Evolutionary conservation across 2,797 vertebrate genomes (phyloP), one percentile per base, ranked within the genome.

Genomic region (Acanthiza pusilla): DNA sequence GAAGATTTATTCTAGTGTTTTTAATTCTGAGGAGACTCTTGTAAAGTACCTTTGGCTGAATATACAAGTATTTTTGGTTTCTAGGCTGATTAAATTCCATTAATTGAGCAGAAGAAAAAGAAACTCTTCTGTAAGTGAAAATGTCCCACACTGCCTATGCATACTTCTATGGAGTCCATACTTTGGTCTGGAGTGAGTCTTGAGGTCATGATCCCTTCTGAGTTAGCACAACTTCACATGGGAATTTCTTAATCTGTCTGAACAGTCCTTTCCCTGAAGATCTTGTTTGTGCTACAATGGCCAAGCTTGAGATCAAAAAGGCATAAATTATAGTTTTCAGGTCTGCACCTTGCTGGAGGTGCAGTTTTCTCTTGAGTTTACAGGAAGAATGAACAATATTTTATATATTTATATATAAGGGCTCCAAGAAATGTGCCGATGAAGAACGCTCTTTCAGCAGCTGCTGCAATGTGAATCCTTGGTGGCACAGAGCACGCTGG

Each of bases 371-470:
- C 36, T 36, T 36, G 36, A 8, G 36, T 36, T 36, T 36, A 36
- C 36, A 36, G 36, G 36, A 10, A 36, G 36, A 36, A 36, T 8
- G 36, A 36, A 10, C 36, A 36, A 8, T 36, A 36, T 36, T 36
- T 36, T 36, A 36, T 36, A 36, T 36, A 36, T 36, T 36, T 36
- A 36, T 36, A 36, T 3, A 0, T 16, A 34, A 67, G 0, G 1
- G 34, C 38, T 77, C 36, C 75, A 67, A 14, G 27, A 74, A 18
- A 80, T 45, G 27, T 85, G 32, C 6, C 53, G 34, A 47, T 22
- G 16, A 79, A 48, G 36, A 42, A 60, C 9, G 2, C 6, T 85
- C 88, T 87, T 50, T 60, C 36, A 79, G 25, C 27, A 61, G 47
- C 68, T 71, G 19, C 47, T 67, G 26, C 26, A 65, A 29, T 38